Base-by-base conservation (phyloP, 2,797 vertebrate genomes). In the Hippoglossus hippoglossus region DNA sequence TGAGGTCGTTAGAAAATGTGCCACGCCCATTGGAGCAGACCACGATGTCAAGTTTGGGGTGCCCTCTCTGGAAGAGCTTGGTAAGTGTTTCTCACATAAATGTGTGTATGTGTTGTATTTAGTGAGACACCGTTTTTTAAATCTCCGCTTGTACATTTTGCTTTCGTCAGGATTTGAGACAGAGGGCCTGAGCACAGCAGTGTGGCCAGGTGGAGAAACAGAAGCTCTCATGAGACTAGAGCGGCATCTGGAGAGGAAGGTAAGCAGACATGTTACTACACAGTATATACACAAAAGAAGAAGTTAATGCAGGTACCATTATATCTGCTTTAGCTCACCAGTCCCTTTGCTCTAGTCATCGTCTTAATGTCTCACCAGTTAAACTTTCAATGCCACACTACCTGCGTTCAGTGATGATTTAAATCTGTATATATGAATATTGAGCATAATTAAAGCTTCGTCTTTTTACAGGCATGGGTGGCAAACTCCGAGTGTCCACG, bases 151-250 rank as follows among this genome's bases (percentile, higher is more conserved):
- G 11, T 22, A 9, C 41, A 1, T 63, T 65, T 47, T 66, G 1
- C 6, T 39, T 72, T 39, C 31, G 86, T 47, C 80, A 98, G 98
- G 97, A 75, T 99, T 98, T 90, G 96, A 99, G 84, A 98, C 96
- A 0, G 96, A 98, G 62, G 96, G 96, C 8, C 86, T 98, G 66
- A 86, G 91, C 73, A 95, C 96, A 73, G 96, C 97, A 16, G 96
- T 97, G 0, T 98, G 98, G 97, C 96, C 96, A 7, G 97, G 97
- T 16, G 97, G 98, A 88, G 97, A 99, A 91, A 96, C 96, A 0
- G 97, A 99, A 91, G 97, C 96, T 53, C 96, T 98, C 46, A 95
- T 96, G 55, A 95, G 97, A 75, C 55, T 99, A 63, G 97, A 98
- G 90, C 95, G 97, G 36, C 97, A 99, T 75, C 92, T 99, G 77